Evolutionary conservation across 2,797 vertebrate genomes (phyloP).

Genomic region (Sarcophilus harrisii): DNA sequence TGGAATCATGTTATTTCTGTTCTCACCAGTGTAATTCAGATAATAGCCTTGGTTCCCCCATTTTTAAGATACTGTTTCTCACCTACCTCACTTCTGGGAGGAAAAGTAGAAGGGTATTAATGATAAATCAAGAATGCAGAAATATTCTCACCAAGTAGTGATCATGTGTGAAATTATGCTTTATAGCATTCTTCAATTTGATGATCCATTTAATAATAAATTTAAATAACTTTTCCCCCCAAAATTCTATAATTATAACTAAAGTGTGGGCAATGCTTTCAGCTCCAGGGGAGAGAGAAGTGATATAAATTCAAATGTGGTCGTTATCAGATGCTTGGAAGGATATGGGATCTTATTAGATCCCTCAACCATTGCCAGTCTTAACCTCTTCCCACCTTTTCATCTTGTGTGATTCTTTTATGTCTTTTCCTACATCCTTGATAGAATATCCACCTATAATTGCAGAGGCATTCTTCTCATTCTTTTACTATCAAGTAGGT

Average conservation of each 20-base stretch:
- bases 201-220: conserved; percentile 11
- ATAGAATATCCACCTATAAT: background rate
- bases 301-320: background rate
- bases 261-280: background rate
- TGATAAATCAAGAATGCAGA: background rate
- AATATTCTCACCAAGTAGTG: background rate
- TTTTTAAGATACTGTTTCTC: background rate
- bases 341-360: background rate
- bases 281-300: background rate
- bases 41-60: background rate
- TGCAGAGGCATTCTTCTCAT: background rate
- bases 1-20: background rate
- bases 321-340: background rate
- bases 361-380: background rate
- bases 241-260: conserved; percentile 10
- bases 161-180: background rate
- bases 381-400: background rate
- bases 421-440: background rate
- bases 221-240: background rate
- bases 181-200: background rate
- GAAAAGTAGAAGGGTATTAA: background rate
- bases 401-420: background rate
- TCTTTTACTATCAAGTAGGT: background rate
- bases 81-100: background rate
- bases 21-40: background rate